Evolutionary conservation across 2,797 vertebrate species (phyloP).

Genomic region (Crocodylus rhombifer): DNA sequence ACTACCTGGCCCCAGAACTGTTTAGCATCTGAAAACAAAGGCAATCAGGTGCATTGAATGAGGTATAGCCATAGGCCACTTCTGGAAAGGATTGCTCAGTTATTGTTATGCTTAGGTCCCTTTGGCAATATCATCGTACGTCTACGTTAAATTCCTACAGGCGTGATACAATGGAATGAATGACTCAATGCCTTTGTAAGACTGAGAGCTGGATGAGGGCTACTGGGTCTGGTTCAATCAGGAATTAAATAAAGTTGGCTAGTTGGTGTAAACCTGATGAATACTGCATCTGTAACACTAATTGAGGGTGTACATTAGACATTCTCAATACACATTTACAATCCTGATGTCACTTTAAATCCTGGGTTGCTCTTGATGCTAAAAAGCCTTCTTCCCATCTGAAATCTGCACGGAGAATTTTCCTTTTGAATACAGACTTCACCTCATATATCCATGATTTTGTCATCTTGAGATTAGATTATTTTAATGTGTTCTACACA

Average conservation of each 20-base stretch:
- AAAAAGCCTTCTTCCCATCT: not conserved
- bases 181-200: not conserved
- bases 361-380: not conserved
- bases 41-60: no score
- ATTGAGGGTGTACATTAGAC: not conserved
- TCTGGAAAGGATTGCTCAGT: no score
- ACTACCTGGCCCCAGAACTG: no score
- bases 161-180: not conserved
- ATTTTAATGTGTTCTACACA: not conserved
- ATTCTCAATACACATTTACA: not conserved
- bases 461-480: not conserved
- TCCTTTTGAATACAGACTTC: not conserved
- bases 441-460: not conserved
- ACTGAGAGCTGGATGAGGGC: not conserved
- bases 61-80: no score
- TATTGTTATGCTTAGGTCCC: no score
- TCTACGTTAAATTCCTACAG: not conserved
- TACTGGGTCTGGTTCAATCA: not conserved
- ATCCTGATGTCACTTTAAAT: not conserved
- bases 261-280: not conserved
- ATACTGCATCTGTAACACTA: not conserved
- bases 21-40: no score
- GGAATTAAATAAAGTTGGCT: not conserved
- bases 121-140: not conserved
- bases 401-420: not conserved